A percentile compares a stretch with the other conserved stretches of the same genome.
phyloP scores from a whole-genome alignment of 2,888 invertebrate species.

The Archaeoteleia sp. region DNA sequence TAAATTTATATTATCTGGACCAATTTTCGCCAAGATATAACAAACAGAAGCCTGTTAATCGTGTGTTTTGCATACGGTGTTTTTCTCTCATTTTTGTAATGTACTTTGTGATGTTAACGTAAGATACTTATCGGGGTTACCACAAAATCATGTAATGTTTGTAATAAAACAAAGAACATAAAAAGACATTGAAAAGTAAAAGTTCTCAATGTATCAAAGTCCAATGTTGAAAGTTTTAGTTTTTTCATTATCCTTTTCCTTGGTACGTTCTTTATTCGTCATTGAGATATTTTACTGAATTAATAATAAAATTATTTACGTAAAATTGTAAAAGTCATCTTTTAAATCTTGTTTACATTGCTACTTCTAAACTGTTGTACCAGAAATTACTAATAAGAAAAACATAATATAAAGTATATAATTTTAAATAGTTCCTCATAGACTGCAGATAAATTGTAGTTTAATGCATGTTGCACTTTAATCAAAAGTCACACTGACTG shows the following conservation, averaged over 20 bases:
- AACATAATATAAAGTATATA: too few relatives aligned
- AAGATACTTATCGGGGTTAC: too few relatives aligned
- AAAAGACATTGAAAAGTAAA: conserved; percentile 4
- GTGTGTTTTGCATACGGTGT: conserved; percentile 58
- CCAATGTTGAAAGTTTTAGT: too few relatives aligned
- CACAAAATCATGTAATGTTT: too few relatives aligned
- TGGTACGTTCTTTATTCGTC: too few relatives aligned
- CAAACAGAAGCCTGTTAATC: conserved; percentile 39
- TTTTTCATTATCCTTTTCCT: background rate
- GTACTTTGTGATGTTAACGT: background rate
- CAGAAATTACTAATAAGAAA: conserved; percentile 4
- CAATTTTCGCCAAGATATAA: conserved; percentile 10
- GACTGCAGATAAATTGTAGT: conserved; percentile 29
- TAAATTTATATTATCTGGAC: background rate
- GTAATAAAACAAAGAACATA: conserved; percentile 6
- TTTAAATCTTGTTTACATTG: conserved; percentile 4
- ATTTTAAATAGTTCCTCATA: conserved; percentile 1
- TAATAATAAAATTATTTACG: too few relatives aligned
- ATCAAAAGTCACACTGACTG: too few relatives aligned
- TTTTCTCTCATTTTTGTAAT: conserved; percentile 26
- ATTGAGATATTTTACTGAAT: conserved; percentile 8
- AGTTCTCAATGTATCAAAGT: conserved; percentile 1
- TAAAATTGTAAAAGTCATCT: too few relatives aligned
- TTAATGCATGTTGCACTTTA: conserved; percentile 36
- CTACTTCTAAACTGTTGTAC: background rate